Percentiles rank a stretch among this genome's conserved stretches.
These are phyloP conservation scores for Danio jaintianensis DNA, from an alignment of 2,797 vertebrate genomes.

Conservation along the genomic window DNA sequence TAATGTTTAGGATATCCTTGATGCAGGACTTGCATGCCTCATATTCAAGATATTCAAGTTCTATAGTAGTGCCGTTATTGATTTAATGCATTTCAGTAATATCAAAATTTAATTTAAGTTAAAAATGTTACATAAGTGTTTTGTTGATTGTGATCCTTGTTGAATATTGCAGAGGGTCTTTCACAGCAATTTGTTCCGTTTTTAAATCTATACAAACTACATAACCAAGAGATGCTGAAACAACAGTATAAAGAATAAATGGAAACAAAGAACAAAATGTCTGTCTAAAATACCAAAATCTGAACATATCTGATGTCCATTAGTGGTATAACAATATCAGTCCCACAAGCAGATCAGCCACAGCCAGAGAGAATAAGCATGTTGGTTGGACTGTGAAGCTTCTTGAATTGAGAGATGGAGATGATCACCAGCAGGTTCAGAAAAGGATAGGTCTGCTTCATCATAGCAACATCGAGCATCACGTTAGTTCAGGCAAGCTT, in stretches of 20 bases:
- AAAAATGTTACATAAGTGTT: constrained; percentile 56
- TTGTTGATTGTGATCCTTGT: constrained; percentile 59
- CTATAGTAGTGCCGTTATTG: too few relatives aligned
- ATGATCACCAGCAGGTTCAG: constrained; percentile 56
- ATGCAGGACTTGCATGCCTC: too few relatives aligned
- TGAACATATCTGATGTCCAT: constrained; percentile 73
- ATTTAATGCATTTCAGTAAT: too few relatives aligned
- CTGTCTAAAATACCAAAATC: constrained; percentile 79
- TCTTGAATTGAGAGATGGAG: constrained; percentile 59
- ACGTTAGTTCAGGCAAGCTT: too few relatives aligned
- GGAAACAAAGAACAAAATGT: constrained; percentile 74
- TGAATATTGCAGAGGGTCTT: constrained; percentile 66
- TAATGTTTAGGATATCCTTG: too few relatives aligned
- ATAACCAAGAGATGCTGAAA: constrained; percentile 79
- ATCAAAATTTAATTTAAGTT: constrained; percentile 41
- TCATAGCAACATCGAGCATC: background rate
- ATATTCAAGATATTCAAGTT: too few relatives aligned
- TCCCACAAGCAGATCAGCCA: constrained; percentile 77
- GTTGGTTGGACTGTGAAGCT: constrained; percentile 56
- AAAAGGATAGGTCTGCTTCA: background rate
- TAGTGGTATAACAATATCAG: constrained; percentile 76
- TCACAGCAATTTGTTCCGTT: constrained; percentile 70
- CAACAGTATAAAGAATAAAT: constrained; percentile 74
- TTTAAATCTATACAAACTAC: constrained; percentile 75
- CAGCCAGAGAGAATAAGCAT: constrained; percentile 58